A percentile compares a stretch with the other conserved stretches of the same genome.
phyloP scores from a whole-genome alignment of 1,140 invertebrate species.

The Hylaeus volcanicus region DNA sequence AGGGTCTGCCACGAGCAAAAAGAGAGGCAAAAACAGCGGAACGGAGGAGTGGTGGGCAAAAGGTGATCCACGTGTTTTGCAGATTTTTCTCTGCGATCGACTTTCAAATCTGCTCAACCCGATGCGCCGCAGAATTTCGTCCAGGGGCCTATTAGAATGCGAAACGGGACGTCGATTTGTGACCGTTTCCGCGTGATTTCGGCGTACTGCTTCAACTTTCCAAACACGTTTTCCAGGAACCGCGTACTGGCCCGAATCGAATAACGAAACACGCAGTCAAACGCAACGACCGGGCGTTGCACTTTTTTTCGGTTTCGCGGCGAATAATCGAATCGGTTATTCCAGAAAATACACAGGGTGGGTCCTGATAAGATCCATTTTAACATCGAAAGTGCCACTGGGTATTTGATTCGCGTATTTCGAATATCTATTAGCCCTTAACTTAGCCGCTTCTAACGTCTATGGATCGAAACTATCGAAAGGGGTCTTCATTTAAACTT shows the following conservation, averaged over 20 bases:
- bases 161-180: slow-evolving; percentile 41
- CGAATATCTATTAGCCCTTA: no score
- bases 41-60: slow-evolving; percentile 12
- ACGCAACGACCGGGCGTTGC: background rate
- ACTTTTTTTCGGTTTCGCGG: background rate
- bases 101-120: slow-evolving; percentile 53
- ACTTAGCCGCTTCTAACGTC: no score
- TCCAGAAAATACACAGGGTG: no score
- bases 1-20: background rate
- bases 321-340: background rate
- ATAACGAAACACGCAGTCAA: slow-evolving; percentile 21
- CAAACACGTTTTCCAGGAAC: slow-evolving; percentile 33
- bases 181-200: slow-evolving; percentile 48
- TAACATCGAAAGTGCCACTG: no score
- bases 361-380: no score
- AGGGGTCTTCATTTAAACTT: background rate
- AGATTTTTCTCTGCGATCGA: slow-evolving; percentile 61
- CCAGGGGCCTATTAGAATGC: slow-evolving; percentile 49
- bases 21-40: background rate
- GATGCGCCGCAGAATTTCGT: slow-evolving; percentile 57
- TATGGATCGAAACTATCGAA: background rate
- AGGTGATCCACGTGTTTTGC: slow-evolving; percentile 59
- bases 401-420: no score
- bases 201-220: slow-evolving; percentile 32
- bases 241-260: slow-evolving; percentile 15